A percentile compares a stretch with the other conserved stretches of the same genome.
Conservation (phyloP, 2,888 invertebrate genomes). For the Agriopis marginaria region DNA sequence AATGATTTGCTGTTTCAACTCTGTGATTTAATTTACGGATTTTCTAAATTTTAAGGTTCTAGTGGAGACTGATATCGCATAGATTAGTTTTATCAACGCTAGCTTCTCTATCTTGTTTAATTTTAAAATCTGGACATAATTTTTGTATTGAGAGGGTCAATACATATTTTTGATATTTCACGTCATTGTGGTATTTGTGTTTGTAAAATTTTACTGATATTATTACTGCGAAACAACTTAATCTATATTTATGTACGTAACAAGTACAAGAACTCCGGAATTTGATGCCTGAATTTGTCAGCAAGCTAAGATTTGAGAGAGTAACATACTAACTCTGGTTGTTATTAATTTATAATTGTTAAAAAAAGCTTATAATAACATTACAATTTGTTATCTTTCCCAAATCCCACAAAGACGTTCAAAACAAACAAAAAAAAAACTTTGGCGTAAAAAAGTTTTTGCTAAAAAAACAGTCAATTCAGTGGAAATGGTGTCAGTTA, state of each 20-base stretch:
- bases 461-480: slow-evolving; percentile 80
- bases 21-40: slow-evolving; percentile 86
- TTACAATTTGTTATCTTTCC: neutral
- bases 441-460: slow-evolving; percentile 54
- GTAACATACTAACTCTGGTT: neutral
- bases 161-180: slow-evolving; percentile 49
- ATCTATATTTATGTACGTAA: neutral
- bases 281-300: neutral
- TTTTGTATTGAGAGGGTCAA: slow-evolving; percentile 58
- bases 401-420: slow-evolving; percentile 67
- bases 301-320: neutral
- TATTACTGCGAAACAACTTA: slow-evolving; percentile 59
- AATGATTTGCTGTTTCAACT: slow-evolving; percentile 83
- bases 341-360: neutral
- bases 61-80: slow-evolving; percentile 86
- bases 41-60: slow-evolving; percentile 85
- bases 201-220: slow-evolving; percentile 60
- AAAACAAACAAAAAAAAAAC: slow-evolving; percentile 55
- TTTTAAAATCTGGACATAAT: slow-evolving; percentile 70
- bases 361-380: neutral
- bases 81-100: slow-evolving; percentile 86
- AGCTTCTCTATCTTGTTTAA: slow-evolving; percentile 82
- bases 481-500: slow-evolving; percentile 81
- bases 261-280: slow-evolving; percentile 21
- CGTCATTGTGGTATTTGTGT: slow-evolving; percentile 47